These are phyloP conservation scores for Nomada flava DNA, from an alignment of 2,888 invertebrate species.

Conservation along the genomic window DNA sequence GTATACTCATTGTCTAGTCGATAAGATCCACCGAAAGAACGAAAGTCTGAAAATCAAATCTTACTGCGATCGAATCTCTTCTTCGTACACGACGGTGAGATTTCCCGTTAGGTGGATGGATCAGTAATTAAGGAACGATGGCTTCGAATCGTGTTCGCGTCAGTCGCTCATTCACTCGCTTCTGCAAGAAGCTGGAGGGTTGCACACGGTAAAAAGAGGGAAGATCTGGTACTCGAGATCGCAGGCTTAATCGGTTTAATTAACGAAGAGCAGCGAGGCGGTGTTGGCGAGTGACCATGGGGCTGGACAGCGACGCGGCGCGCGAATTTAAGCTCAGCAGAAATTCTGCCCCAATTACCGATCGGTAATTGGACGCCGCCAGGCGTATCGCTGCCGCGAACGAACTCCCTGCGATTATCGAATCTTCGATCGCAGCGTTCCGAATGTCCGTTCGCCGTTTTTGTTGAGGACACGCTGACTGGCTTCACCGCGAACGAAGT, in stretches of 20 bases:
- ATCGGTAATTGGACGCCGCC: conserved; percentile 81
- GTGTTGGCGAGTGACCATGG: conserved; percentile 63
- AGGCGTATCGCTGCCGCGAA: conserved; percentile 77
- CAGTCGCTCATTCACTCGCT: not conserved
- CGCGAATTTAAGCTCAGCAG: conserved; percentile 79
- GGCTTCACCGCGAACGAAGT: not conserved
- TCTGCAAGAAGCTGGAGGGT: conserved; percentile 32
- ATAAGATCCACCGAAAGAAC: not conserved
- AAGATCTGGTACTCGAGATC: conserved; percentile 52
- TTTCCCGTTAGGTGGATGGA: not conserved
- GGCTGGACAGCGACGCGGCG: conserved; percentile 61
- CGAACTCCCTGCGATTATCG: conserved; percentile 77
- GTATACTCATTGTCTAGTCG: not conserved
- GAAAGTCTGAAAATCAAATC: not conserved
- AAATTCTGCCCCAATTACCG: conserved; percentile 81
- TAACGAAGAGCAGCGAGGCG: conserved; percentile 66
- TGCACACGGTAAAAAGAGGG: conserved; percentile 39
- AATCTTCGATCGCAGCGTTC: conserved; percentile 74
- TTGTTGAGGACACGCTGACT: not conserved
- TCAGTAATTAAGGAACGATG: conserved; percentile 46
- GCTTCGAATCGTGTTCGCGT: not conserved
- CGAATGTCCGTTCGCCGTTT: conserved; percentile 35
- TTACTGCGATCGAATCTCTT: not conserved
- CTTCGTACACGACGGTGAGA: not conserved
- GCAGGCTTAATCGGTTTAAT: conserved; percentile 73